Evolutionary conservation across 2,113 vertebrate genomes (phyloP), one percentile per base, ranked within the genome.

Genomic region (Lamprologus sp.): DNA sequence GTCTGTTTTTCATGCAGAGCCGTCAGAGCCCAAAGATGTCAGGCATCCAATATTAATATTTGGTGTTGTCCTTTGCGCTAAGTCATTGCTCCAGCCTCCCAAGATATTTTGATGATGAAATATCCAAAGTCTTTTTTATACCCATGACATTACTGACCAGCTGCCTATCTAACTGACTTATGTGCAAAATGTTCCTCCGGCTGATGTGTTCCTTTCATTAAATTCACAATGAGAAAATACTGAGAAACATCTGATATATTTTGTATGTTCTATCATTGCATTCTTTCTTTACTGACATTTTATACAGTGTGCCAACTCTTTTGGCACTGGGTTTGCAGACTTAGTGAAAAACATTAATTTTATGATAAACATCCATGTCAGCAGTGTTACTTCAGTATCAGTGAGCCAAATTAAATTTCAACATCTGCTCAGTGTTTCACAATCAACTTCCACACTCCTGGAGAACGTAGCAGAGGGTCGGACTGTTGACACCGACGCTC

Each of bases 51-150:
- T 60, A 60, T 6, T 60, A 0, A 37, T 65, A 35, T n/a, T 37
- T 35, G 31, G 31, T 35, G 4, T 33, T 3, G 58, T 65, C 60
- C 60, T n/a, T n/a, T n/a, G 17, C 2, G 3, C 17, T n/a, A 0
- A 37, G 31, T 35, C 17, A 65, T n/a, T 65, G 31, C 60, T 65
- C 31, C 17, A 65, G 31, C 17, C 33, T 37, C 17, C 15, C 58
- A 63, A 9, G 28, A 63, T 35, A 11, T 7, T 35, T 63, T 68
- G 2, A 37, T 65, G 10, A 65, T 65, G 31, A 35, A 35, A 65
- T 65, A 65, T 7, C 9, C 9, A 12, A 33, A 60, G 28, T 35
- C 10, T 17, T 63, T 33, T 63, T 7, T 33, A 35, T 33, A 2
- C 9, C 17, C 17, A 37, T 8, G 0, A 37, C 33, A 37, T 63